These are phyloP conservation scores for Artibeus lituratus DNA, from an alignment of 2,797 vertebrate species.

Conservation along the genomic window DNA sequence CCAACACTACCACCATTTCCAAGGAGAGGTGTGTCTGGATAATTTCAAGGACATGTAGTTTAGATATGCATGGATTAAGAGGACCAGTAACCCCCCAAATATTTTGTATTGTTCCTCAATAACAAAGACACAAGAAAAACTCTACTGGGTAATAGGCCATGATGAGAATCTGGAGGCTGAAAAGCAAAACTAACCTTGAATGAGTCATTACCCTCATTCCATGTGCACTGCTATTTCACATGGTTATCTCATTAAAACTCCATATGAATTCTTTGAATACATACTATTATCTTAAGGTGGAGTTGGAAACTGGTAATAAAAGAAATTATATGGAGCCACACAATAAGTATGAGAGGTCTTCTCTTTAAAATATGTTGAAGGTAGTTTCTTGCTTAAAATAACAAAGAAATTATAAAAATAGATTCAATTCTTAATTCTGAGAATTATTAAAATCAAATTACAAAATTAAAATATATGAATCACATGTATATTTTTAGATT, in stretches of 20 bases:
- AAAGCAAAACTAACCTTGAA: neutral
- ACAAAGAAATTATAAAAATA: neutral
- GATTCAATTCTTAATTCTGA: slow-evolving; percentile 17
- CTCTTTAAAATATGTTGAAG: neutral
- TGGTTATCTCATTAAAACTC: neutral
- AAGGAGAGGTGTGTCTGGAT: neutral
- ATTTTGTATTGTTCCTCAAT: neutral
- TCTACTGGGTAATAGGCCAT: neutral
- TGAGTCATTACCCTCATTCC: neutral
- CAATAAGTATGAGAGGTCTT: neutral
- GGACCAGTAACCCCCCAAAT: neutral
- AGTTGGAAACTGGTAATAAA: neutral
- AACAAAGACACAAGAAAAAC: neutral
- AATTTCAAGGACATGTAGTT: neutral
- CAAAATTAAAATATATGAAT: slow-evolving; percentile 10
- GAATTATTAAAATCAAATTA: neutral
- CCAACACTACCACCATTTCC: neutral
- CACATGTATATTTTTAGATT: slow-evolving; percentile 2
- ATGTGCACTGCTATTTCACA: neutral
- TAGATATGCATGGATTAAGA: neutral
- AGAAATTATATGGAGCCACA: neutral
- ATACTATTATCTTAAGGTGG: neutral
- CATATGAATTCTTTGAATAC: neutral
- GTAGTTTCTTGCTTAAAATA: neutral
- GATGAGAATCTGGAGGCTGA: neutral